Conservation (phyloP, 2,113 vertebrate genomes). For the Lonchura striata region DNA sequence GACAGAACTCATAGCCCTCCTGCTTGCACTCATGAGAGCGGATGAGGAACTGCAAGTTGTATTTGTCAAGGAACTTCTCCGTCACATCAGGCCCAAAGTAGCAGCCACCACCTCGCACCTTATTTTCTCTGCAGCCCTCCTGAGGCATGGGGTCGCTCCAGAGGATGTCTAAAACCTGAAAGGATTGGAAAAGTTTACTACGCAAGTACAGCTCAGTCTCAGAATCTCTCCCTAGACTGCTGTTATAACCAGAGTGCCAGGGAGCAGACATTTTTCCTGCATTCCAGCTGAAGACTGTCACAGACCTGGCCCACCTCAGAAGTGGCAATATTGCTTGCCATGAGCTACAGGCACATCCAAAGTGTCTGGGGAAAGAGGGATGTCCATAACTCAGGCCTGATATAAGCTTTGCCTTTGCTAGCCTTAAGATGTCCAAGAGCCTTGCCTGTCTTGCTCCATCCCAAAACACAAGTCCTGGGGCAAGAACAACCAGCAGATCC, state of each 20-base stretch:
- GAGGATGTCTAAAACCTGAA: slow-evolving; percentile 85
- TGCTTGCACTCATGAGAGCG: slow-evolving; percentile 94
- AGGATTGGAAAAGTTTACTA: neutral
- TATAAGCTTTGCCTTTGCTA: neutral
- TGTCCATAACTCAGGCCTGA: neutral
- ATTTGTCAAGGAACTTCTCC: slow-evolving; percentile 73
- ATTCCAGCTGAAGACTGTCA: neutral
- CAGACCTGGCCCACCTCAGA: neutral
- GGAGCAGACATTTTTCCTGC: neutral
- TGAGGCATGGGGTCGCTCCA: slow-evolving; percentile 92
- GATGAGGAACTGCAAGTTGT: slow-evolving; percentile 86
- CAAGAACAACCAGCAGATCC: neutral
- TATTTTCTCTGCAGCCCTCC: slow-evolving; percentile 85
- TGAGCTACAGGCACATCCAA: neutral
- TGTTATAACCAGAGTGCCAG: neutral
- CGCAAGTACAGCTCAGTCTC: neutral
- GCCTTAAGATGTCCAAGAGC: neutral
- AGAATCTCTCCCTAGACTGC: neutral
- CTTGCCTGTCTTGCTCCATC: neutral
- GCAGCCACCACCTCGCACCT: slow-evolving; percentile 85
- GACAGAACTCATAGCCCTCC: slow-evolving; percentile 92
- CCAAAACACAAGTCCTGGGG: neutral
- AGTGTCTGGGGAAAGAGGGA: neutral
- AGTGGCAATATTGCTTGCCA: neutral
- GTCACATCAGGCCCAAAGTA: slow-evolving; percentile 92